Conservation (phyloP, 2,888 invertebrate species). For the Eulithis testata region DNA sequence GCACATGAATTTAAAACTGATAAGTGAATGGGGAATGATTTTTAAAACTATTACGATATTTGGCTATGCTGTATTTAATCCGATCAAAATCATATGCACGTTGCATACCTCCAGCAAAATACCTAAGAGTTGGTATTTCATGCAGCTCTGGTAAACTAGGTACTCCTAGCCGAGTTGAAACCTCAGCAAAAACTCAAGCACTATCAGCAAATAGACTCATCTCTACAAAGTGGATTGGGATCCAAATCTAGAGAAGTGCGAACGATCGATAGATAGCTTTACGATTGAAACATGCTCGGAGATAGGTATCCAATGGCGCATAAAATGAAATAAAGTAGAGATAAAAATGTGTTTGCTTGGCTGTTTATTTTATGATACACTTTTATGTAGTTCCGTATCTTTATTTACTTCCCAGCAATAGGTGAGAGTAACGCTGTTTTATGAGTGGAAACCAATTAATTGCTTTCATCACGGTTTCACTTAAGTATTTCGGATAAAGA, state of each 20-base stretch:
- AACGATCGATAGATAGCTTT: constrained; percentile 48
- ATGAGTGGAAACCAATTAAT: constrained; percentile 16
- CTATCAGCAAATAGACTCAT: constrained; percentile 41
- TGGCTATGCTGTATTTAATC: constrained; percentile 14
- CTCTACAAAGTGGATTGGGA: constrained; percentile 43
- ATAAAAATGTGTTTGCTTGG: constrained; percentile 41
- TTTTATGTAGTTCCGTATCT: constrained; percentile 38
- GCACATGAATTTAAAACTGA: neutral
- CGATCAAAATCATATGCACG: constrained; percentile 29
- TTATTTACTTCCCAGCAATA: constrained; percentile 25
- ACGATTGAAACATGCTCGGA: constrained; percentile 48
- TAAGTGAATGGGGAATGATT: neutral
- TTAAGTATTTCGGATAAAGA: neutral
- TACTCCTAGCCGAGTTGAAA: constrained; percentile 25
- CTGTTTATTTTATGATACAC: constrained; percentile 41
- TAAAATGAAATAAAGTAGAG: constrained; percentile 48
- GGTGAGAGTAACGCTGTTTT: constrained; percentile 22
- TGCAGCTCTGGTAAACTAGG: constrained; percentile 31
- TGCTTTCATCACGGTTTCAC: constrained; percentile 5
- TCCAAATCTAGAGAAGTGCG: constrained; percentile 43
- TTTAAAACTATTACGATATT: constrained; percentile 7
- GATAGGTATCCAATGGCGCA: constrained; percentile 50
- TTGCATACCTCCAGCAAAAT: constrained; percentile 24
- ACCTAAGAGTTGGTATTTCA: constrained; percentile 23
- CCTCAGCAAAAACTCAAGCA: constrained; percentile 35